Base-by-base conservation (phyloP, 1,140 invertebrate species). In the Drosophila pandora region DNA sequence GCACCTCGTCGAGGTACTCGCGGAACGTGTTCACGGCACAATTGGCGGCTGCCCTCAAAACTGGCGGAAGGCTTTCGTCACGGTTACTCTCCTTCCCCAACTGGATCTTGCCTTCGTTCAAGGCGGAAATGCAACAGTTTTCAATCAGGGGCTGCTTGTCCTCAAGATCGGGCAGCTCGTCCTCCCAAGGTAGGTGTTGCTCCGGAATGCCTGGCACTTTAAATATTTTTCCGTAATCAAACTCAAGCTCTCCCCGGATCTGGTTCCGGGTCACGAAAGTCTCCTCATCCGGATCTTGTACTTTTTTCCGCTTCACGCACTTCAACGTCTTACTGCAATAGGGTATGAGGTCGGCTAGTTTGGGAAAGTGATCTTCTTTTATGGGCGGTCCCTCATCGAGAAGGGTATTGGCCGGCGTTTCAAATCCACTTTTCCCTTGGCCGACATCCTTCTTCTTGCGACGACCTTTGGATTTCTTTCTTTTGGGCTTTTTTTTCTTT, bases 191-290 rank as follows among this genome's bases (percentile, higher is more conserved):
- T 7, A 65, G 0, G 1, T 23, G 37, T 4, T 34, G 21, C 0
- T 25, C 48, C 7, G 53, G 53, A 0, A 56, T n/a, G 1, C 2
- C 21, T 2, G 61, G 39, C 0, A 59, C 8, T 5, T 81, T 41
- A 2, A 30, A 87, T 2, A 84, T n/a, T 34, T 74, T 74, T 3
- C 54, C 63, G 37, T 54, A 85, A 37, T 84, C 58, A 53, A 84
- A 57, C 6, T 49, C 48, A 3, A 76, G 2, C 8, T 37, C 25
- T 47, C 17, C 1, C 12, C 17, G 17, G 17, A 13, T 7, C 17
- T 17, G 17, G 1, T 2, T 52, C 21, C 9, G 43, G 2, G 0
- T 58, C 5, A 41, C 41, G 5, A 54, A 74, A 3, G 1, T 41
- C 21, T 48, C n/a, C 6, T 37, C 1, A 8, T 2, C 12, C 17